Evolutionary conservation across 2,888 invertebrate genomes (phyloP).

Genomic region (Sisyra terminalis): DNA sequence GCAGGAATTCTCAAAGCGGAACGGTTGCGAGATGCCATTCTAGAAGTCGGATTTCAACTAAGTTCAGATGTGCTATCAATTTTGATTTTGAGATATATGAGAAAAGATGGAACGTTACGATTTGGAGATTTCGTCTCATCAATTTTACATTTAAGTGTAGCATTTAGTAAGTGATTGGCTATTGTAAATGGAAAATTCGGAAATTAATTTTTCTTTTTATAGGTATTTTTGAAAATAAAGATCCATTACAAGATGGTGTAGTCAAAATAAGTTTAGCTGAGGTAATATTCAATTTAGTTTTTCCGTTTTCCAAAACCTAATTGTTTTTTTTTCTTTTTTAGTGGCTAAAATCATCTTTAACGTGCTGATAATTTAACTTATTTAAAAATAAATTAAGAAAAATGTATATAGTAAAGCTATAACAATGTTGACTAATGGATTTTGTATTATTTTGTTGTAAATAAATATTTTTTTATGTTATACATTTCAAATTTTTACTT

Average conservation of each 20-base stretch:
- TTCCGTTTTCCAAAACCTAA: constrained; percentile 1
- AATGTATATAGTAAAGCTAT: background rate
- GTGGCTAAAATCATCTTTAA: constrained; percentile 60
- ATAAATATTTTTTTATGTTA: too few species aligned
- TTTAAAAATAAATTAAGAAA: constrained; percentile 4
- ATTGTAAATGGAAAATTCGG: background rate
- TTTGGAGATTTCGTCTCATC: constrained; percentile 87
- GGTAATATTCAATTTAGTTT: constrained; percentile 31
- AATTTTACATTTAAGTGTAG: constrained; percentile 72
- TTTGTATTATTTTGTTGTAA: too few species aligned
- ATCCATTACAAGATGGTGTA: constrained; percentile 62
- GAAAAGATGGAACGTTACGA: constrained; percentile 80
- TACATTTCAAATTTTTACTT: too few species aligned
- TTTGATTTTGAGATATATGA: constrained; percentile 72
- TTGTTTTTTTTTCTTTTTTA: constrained; percentile 37
- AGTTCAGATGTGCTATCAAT: constrained; percentile 71
- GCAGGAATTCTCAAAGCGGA: constrained; percentile 81
- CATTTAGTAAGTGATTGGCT: constrained; percentile 52
- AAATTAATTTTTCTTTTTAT: constrained; percentile 17
- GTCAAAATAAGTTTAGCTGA: constrained; percentile 69
- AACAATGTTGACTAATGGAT: too few species aligned
- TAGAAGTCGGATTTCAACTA: constrained; percentile 76
- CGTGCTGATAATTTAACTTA: constrained; percentile 33
- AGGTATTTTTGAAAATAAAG: constrained; percentile 61
- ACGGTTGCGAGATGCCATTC: constrained; percentile 62